Percentiles rank a stretch among this genome's conserved stretches.
These are phyloP conservation scores for Tanaodytes sp. DNA, from an alignment of 2,888 invertebrate species.

Conservation along the genomic window DNA sequence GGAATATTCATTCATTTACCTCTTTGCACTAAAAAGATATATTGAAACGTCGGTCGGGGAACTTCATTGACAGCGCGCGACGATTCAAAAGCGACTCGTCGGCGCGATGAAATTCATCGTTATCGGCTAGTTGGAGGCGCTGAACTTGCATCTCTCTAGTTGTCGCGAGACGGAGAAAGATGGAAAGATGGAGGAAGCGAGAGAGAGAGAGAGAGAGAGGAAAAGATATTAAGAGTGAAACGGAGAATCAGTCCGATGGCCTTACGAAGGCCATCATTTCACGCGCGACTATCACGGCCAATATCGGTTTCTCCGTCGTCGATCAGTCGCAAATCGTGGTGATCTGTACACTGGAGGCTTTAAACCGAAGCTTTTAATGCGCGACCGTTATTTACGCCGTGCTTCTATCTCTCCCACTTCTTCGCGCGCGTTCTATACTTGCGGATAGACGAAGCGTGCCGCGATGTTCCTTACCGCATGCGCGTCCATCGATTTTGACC, in stretches of 20 bases:
- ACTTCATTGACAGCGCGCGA: not conserved
- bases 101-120: slow-evolving; percentile 1
- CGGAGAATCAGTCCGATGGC: too few relatives aligned
- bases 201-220: too few relatives aligned
- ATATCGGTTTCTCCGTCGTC: slow-evolving; percentile 57
- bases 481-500: slow-evolving; percentile 70
- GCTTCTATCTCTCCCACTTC: slow-evolving; percentile 34
- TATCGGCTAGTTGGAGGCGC: not conserved
- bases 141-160: too few relatives aligned
- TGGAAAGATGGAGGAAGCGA: too few relatives aligned
- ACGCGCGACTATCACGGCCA: slow-evolving; percentile 39
- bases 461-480: slow-evolving; percentile 63
- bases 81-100: not conserved
- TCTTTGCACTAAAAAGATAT: too few relatives aligned
- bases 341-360: slow-evolving; percentile 69
- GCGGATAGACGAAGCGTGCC: slow-evolving; percentile 1
- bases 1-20: too few relatives aligned
- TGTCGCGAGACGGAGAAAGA: too few relatives aligned
- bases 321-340: slow-evolving; percentile 60
- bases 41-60: not conserved
- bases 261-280: slow-evolving; percentile 24
- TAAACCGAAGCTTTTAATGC: slow-evolving; percentile 70
- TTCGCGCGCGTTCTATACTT: slow-evolving; percentile 31
- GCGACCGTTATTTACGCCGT: slow-evolving; percentile 61
- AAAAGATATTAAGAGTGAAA: too few relatives aligned